Evolutionary conservation across 1,140 invertebrate genomes (phyloP).

Genomic region (Calosoma granatense): DNA sequence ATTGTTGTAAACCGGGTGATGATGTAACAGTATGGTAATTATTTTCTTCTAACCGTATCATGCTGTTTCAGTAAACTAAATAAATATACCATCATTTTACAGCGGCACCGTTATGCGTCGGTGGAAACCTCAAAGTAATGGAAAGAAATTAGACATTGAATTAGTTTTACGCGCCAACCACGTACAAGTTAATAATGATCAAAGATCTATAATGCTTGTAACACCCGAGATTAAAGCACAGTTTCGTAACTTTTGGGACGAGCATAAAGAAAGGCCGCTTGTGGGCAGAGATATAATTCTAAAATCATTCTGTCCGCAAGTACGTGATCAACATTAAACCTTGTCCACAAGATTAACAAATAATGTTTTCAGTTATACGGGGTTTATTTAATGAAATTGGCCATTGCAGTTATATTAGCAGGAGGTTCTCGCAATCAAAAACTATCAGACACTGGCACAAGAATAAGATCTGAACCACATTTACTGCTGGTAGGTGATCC

Average conservation of each 20-base stretch:
- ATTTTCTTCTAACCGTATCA: too few species aligned
- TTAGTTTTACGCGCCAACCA: slow-evolving; percentile 64
- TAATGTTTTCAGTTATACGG: slow-evolving; percentile 63
- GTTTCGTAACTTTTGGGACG: slow-evolving; percentile 67
- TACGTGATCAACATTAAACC: too few species aligned
- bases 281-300: slow-evolving; percentile 70
- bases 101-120: slow-evolving; percentile 69
- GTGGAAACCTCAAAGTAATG: slow-evolving; percentile 52
- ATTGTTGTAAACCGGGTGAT: slow-evolving; percentile 80
- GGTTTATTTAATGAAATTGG: slow-evolving; percentile 77
- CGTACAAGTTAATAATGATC: slow-evolving; percentile 61
- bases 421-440: slow-evolving; percentile 50
- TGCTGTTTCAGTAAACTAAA: too few species aligned
- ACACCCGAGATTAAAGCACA: slow-evolving; percentile 61
- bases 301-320: slow-evolving; percentile 73
- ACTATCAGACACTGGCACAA: slow-evolving; percentile 40
- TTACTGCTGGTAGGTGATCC: slow-evolving; percentile 84
- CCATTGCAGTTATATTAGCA: slow-evolving; percentile 59
- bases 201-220: slow-evolving; percentile 44
- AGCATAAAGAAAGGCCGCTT: slow-evolving; percentile 50
- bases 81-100: slow-evolving; percentile 28
- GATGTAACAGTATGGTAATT: slow-evolving; percentile 71
- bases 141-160: slow-evolving; percentile 57
- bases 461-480: slow-evolving; percentile 46
- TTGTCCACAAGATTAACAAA: slow-evolving; percentile 10